Percentiles rank a stretch among this genome's conserved stretches.
Evolutionary conservation across 37 sponge, comb jelly and placozoan species (phyloP).

Genomic region (Ianthella basta): DNA sequence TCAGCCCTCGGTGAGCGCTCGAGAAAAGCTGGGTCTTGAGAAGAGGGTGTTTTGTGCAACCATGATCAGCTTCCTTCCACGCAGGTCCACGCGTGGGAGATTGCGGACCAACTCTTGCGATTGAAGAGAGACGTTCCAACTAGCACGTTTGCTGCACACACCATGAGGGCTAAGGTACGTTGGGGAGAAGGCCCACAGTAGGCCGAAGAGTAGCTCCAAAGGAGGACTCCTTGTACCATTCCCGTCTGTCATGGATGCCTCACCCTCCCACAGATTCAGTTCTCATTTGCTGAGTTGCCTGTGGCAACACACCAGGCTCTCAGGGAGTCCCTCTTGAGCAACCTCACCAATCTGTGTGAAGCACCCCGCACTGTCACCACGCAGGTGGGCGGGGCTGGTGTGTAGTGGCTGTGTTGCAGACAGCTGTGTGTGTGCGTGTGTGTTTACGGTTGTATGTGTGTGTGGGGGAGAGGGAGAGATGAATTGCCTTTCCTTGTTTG

Average conservation of each 20-base stretch:
- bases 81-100: constrained; percentile 87
- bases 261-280: constrained; percentile 19
- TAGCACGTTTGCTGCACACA: constrained; percentile 90
- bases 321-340: constrained; percentile 75
- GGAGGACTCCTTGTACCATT: no score
- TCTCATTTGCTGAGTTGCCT: constrained; percentile 75
- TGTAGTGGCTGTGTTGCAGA: background rate
- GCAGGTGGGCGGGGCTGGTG: constrained; percentile 45
- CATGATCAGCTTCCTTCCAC: background rate
- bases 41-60: no score
- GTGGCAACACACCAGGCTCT: constrained; percentile 71
- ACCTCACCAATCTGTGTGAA: constrained; percentile 47
- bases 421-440: background rate
- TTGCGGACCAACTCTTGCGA: constrained; percentile 77
- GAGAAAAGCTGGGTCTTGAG: no score
- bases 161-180: constrained; percentile 82
- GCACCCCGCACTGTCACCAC: constrained; percentile 45
- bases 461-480: background rate
- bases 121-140: constrained; percentile 61
- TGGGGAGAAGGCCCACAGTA: background rate
- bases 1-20: constrained; percentile 54
- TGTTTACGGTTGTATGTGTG: background rate
- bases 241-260: no score
- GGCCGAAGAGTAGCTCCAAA: no score
- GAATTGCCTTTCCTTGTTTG: no score